phyloP scores from a whole-genome alignment of 37 sponge, comb jelly and placozoan species.

The Crambe crambe region DNA sequence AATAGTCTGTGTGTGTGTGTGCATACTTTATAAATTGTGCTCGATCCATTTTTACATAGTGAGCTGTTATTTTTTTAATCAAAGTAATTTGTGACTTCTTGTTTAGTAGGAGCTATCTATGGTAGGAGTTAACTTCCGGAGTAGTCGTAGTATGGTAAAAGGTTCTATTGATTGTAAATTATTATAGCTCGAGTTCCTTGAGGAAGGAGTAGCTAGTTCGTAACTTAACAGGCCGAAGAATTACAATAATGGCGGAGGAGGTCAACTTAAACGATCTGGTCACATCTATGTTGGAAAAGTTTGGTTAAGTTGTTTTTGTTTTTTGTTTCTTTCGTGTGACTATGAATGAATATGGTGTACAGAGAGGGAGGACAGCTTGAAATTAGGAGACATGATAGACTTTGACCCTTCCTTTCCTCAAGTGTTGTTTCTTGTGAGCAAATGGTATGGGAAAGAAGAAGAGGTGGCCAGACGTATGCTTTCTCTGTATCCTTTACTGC shows the following conservation, averaged over 20 bases:
- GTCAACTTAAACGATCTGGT: not conserved
- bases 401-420: conserved; percentile 49
- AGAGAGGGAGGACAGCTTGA: no score
- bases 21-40: not conserved
- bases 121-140: no score
- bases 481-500: conserved; percentile 22
- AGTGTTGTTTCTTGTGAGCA: conserved; percentile 30
- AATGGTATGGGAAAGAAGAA: conserved; percentile 43
- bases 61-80: no score
- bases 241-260: conserved; percentile 3
- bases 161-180: no score
- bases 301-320: not conserved
- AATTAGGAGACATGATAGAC: conserved; percentile 2
- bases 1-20: conserved; percentile 22
- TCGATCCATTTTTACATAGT: not conserved
- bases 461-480: conserved; percentile 15
- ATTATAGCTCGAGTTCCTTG: not conserved
- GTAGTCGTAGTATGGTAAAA: no score
- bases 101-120: no score
- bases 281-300: not conserved
- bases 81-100: no score
- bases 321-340: not conserved
- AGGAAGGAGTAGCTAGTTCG: no score
- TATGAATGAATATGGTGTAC: not conserved
- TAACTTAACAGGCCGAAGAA: no score